Percentiles rank a stretch among this genome's conserved stretches.
Evolutionary conservation across 2,113 vertebrate species (phyloP).

Genomic region (Tachycineta bicolor): DNA sequence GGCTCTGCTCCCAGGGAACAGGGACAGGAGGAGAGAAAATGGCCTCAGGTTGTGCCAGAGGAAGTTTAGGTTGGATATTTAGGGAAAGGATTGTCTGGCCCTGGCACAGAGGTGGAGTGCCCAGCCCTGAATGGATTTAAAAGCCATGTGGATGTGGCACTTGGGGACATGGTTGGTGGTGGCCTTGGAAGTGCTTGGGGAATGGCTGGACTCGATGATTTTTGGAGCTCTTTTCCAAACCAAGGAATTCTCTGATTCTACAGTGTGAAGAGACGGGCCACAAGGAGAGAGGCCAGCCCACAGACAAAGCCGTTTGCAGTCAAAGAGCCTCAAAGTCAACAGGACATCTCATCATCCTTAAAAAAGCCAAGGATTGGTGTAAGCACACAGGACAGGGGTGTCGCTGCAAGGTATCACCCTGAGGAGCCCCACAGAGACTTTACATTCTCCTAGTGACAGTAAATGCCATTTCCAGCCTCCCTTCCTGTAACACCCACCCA

Average conservation of each 20-base stretch:
- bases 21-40: neutral
- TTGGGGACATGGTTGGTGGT: neutral
- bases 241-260: neutral
- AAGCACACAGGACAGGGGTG: neutral
- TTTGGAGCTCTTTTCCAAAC: neutral
- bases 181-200: neutral
- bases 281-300: neutral
- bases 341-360: neutral
- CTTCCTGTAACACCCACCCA: neutral
- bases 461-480: neutral
- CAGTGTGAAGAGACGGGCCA: neutral
- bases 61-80: neutral
- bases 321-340: neutral
- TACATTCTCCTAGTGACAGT: neutral
- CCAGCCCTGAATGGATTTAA: neutral
- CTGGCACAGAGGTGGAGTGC: neutral
- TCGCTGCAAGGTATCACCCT: neutral
- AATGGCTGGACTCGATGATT: neutral
- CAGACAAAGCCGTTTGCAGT: neutral
- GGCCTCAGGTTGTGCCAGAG: accelerated
- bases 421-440: neutral
- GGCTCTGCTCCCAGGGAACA: neutral
- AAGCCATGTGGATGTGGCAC: neutral
- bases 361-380: neutral
- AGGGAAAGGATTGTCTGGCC: accelerated